Evolutionary conservation across 92 coral and sea anemone species (phyloP).

Genomic region (Heteractis magnifica): DNA sequence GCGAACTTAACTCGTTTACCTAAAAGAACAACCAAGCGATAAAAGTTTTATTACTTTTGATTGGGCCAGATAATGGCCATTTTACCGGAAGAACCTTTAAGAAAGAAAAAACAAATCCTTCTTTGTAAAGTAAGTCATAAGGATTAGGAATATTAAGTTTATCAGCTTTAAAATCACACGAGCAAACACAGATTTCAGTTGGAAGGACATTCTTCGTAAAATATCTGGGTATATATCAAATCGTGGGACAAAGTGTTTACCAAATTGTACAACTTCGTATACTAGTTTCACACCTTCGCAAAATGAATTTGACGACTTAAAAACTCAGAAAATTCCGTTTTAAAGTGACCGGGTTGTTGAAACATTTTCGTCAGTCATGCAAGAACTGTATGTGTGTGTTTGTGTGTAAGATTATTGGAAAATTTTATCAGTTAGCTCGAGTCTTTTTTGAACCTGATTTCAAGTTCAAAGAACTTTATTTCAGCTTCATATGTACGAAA

Average conservation of each 20-base stretch:
- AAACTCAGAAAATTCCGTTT: background rate
- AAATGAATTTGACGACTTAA: background rate
- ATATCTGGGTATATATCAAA: background rate
- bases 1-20: background rate
- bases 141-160: constrained; percentile 16
- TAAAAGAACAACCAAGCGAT: constrained; percentile 5
- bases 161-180: background rate
- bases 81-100: constrained; percentile 35
- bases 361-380: too few relatives aligned
- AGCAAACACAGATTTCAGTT: background rate
- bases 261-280: background rate
- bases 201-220: background rate
- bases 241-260: background rate
- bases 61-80: constrained; percentile 33
- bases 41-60: constrained; percentile 32
- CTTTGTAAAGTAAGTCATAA: constrained; percentile 28
- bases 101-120: constrained; percentile 25
- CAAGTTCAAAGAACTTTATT: background rate
- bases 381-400: too few relatives aligned
- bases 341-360: background rate
- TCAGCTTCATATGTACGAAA: background rate
- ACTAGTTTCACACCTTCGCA: background rate
- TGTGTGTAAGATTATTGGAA: background rate
- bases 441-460: background rate
- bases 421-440: background rate